These are phyloP conservation scores for Icerya purchasi DNA, from an alignment of 2,888 invertebrate genomes.

Conservation along the genomic window DNA sequence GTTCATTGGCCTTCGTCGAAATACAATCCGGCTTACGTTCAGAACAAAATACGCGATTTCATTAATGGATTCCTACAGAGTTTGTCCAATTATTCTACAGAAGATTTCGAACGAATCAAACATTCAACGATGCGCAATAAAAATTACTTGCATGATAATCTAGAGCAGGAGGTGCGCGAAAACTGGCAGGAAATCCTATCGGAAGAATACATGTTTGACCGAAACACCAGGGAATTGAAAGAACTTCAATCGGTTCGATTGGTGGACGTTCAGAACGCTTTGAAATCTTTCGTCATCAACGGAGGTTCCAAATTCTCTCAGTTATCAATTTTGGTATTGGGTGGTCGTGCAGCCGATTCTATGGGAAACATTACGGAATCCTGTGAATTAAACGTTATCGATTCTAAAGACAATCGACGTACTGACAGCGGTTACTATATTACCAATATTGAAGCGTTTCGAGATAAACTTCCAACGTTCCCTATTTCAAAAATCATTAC, in stretches of 20 bases:
- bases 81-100: slow-evolving; percentile 1
- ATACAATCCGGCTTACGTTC: slow-evolving; percentile 5
- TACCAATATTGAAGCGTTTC: not conserved
- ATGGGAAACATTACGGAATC: no score
- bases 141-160: slow-evolving; percentile 9
- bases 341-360: not conserved
- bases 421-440: no score
- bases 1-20: slow-evolving; percentile 10
- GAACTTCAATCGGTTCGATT: not conserved
- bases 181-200: not conserved
- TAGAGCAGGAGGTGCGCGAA: slow-evolving; percentile 7
- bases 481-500: no score
- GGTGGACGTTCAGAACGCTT: not conserved
- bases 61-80: not conserved
- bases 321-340: not conserved
- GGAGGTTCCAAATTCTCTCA: no score
- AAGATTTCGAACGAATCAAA: not conserved
- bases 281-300: not conserved
- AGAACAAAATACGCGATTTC: slow-evolving; percentile 7
- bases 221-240: not conserved
- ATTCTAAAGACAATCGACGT: no score
- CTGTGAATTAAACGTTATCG: no score
- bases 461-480: not conserved
- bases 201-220: not conserved
- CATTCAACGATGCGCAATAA: not conserved